Base-by-base conservation (phyloP, 2,888 invertebrate genomes). In the Pasiphila rectangulata region DNA sequence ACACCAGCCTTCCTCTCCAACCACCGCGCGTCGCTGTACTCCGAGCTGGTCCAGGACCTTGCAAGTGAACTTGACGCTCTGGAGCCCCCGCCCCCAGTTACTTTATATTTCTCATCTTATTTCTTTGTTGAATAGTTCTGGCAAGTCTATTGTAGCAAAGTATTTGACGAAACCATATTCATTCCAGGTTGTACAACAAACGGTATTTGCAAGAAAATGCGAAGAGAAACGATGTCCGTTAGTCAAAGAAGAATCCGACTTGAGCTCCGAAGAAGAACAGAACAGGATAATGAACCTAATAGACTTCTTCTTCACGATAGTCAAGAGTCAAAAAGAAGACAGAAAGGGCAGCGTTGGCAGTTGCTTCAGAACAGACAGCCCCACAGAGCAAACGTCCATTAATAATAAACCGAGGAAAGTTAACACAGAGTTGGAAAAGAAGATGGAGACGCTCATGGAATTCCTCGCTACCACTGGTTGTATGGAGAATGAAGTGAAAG, bases 301-400 rank as follows among this genome's bases (percentile, higher is more conserved):
- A 4, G 89, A 89, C 46, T 89, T 89, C 67, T 88, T 89, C 64
- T 89, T 89, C 29, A 87, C 88, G 0, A 85, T 89, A 36, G 88
- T 89, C 0, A 89, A 87, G 57, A 87, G 85, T 54, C 88, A 89
- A 44, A 83, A 75, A 24, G 81, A 81, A 5, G 83, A 85, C 0
- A 63, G 89, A 5, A 89, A 88, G 54, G 72, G 81, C 27, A 88
- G 86, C 45, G 77, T 77, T 0, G 83, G 76, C 0, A 85, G 84
- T 48, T 89, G 89, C 36, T 87, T 88, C 38, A 88, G 72, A 67
- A 74, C 76, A 1, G 89, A 89, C 61, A 84, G 82, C 53, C 84
- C 88, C 0, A 73, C 68, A 21, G 62, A 71, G 17, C 32, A 27
- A 19, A 64, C 66, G 1, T 34, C 44, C 9, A 51, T 5, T 44